Percentiles rank a stretch among this genome's conserved stretches.
These are phyloP conservation scores for Muscina levida DNA, from an alignment of 2,888 invertebrate genomes.

Conservation along the genomic window DNA sequence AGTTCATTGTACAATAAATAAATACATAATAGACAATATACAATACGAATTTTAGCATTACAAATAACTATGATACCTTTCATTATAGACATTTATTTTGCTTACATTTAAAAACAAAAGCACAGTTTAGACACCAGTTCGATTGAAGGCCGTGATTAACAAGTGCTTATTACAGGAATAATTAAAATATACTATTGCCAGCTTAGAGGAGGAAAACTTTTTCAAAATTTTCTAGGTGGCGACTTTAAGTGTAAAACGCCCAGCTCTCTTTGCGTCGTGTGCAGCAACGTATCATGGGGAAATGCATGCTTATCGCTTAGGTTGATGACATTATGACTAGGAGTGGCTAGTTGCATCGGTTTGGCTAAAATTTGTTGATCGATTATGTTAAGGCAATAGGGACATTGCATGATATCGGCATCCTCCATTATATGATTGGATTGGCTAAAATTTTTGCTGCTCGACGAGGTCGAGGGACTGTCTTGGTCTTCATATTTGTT, in stretches of 20 bases:
- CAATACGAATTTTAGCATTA: background rate
- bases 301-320: conserved; percentile 39
- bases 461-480: conserved; percentile 37
- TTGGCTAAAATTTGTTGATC: conserved; percentile 66
- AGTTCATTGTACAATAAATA: conserved; percentile 9
- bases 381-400: conserved; percentile 73
- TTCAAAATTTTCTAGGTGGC: conserved; percentile 77
- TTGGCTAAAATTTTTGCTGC: conserved; percentile 33
- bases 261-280: conserved; percentile 64
- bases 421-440: conserved; percentile 23
- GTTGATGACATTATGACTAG: conserved; percentile 71
- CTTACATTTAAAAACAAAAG: background rate
- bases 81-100: conserved; percentile 13
- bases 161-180: conserved; percentile 44
- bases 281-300: conserved; percentile 8
- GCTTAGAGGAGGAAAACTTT: background rate
- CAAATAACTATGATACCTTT: conserved; percentile 9
- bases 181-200: background rate
- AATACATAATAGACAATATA: conserved; percentile 19
- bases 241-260: conserved; percentile 77
- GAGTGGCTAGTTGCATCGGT: conserved; percentile 73
- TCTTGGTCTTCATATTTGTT: conserved; percentile 48
- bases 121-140: conserved; percentile 2
- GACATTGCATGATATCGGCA: conserved; percentile 68
- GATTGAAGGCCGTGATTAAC: conserved; percentile 29